Percentiles rank a stretch among this genome's conserved stretches.
phyloP scores from a whole-genome alignment of 2,113 vertebrate genomes.

The Sylvicapra grimmia region DNA sequence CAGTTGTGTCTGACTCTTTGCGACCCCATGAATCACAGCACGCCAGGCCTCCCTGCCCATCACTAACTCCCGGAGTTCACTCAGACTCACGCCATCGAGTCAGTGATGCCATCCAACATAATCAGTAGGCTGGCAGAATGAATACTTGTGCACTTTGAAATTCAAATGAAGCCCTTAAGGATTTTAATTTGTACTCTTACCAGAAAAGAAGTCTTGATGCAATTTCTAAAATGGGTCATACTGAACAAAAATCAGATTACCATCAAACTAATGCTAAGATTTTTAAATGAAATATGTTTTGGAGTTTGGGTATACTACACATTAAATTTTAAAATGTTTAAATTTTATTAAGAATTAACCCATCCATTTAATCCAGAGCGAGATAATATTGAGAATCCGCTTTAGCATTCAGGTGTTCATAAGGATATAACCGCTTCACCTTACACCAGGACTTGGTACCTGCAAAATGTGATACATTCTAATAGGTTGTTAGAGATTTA shows the following conservation, averaged over 20 bases:
- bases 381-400: neutral
- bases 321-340: neutral
- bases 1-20: too few relatives aligned
- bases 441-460: neutral
- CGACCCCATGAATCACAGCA: too few relatives aligned
- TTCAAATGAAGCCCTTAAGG: neutral
- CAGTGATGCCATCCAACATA: neutral
- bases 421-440: neutral
- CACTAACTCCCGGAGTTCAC: too few relatives aligned
- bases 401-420: neutral
- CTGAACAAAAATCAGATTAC: neutral
- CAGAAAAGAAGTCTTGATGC: neutral
- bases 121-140: neutral
- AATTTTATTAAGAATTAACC: neutral
- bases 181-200: neutral
- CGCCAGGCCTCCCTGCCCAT: too few relatives aligned
- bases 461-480: neutral
- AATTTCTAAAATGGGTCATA: neutral
- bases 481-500: neutral
- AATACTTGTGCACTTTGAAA: neutral
- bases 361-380: neutral
- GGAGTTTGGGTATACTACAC: neutral
- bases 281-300: slow-evolving; percentile 5
- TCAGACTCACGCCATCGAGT: too few relatives aligned
- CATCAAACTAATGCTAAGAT: neutral